Percentiles rank a stretch among this genome's conserved stretches.
Conservation (phyloP, 2,113 vertebrate genomes). For the Scartelaos histophorus region DNA sequence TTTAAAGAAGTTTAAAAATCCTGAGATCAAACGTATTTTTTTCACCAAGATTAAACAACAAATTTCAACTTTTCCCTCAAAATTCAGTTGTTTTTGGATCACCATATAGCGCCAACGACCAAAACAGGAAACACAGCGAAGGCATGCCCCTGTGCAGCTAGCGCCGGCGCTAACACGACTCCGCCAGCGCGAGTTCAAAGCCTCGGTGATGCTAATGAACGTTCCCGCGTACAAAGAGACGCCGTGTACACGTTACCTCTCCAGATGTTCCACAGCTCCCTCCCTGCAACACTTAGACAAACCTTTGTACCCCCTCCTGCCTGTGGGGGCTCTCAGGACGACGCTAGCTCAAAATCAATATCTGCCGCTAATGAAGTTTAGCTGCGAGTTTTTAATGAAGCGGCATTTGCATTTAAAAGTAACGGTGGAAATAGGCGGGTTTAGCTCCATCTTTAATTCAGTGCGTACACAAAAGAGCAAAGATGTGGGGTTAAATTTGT, state of each 20-base stretch:
- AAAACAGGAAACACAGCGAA: conserved; percentile 60
- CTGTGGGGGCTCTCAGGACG: conserved; percentile 70
- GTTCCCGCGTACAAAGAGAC: conserved; percentile 72
- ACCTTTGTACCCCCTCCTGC: conserved; percentile 78
- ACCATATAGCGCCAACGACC: conserved; percentile 40
- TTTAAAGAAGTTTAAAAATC: no score
- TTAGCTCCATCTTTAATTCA: conserved; percentile 70
- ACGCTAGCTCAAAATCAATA: conserved; percentile 74
- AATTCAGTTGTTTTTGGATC: conserved; percentile 16
- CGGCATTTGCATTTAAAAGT: conserved; percentile 81
- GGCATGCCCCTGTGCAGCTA: conserved; percentile 35
- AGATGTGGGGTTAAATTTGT: conserved; percentile 45
- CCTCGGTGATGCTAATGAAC: conserved; percentile 71
- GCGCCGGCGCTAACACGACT: conserved; percentile 31
- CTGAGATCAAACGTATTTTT: no score
- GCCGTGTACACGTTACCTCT: conserved; percentile 81
- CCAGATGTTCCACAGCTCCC: conserved; percentile 74
- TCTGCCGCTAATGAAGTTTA: conserved; percentile 78
- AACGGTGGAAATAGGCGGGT: conserved; percentile 67
- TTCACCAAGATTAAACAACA: no score
- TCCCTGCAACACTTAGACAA: conserved; percentile 76
- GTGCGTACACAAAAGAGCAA: conserved; percentile 60
- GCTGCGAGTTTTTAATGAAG: conserved; percentile 77
- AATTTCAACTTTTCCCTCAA: background rate
- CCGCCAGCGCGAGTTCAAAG: conserved; percentile 73